A percentile compares a stretch with the other conserved stretches of the same genome.
Evolutionary conservation across 2,113 vertebrate genomes (phyloP).

Genomic region (Oreotragus oreotragus): DNA sequence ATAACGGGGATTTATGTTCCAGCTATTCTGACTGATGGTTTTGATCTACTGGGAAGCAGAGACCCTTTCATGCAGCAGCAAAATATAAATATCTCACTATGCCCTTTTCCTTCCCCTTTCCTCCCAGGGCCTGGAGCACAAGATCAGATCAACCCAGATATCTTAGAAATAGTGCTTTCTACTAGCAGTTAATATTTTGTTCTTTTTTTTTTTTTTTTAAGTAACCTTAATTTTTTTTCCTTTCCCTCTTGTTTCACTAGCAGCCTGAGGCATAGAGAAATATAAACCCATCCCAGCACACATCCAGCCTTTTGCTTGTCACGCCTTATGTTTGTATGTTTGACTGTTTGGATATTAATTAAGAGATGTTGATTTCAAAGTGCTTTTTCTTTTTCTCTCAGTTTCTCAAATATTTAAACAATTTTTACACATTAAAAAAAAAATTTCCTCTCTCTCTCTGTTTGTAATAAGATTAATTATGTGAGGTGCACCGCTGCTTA

Average conservation of each 20-base stretch:
- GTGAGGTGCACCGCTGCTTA: conserved; percentile 87
- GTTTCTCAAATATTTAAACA: conserved; percentile 82
- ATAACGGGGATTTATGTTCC: conserved; percentile 12
- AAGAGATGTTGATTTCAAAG: conserved; percentile 80
- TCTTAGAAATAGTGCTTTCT: conserved; percentile 46
- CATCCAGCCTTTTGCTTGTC: conserved; percentile 33
- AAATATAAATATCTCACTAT: not conserved
- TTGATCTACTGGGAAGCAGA: conserved; percentile 26
- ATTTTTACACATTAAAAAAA: conserved; percentile 59
- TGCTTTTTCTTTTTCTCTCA: conserved; percentile 67
- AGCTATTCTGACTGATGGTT: not conserved
- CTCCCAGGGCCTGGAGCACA: not conserved
- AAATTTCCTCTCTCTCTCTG: conserved; percentile 77
- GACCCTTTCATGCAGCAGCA: not conserved
- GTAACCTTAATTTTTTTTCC: conserved; percentile 1
- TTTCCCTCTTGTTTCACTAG: not conserved
- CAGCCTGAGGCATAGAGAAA: conserved; percentile 43
- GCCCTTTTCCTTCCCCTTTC: not conserved
- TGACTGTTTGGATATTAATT: conserved; percentile 81
- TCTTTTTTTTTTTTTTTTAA: not conserved
- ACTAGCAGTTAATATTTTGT: conserved; percentile 23
- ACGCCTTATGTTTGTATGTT: conserved; percentile 52
- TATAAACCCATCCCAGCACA: not conserved
- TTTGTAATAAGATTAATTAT: conserved; percentile 91
- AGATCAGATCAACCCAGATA: conserved; percentile 19